A percentile compares a stretch with the other conserved stretches of the same genome.
These are phyloP conservation scores for Heterotis niloticus DNA, from an alignment of 2,113 vertebrate species.

Conservation along the genomic window DNA sequence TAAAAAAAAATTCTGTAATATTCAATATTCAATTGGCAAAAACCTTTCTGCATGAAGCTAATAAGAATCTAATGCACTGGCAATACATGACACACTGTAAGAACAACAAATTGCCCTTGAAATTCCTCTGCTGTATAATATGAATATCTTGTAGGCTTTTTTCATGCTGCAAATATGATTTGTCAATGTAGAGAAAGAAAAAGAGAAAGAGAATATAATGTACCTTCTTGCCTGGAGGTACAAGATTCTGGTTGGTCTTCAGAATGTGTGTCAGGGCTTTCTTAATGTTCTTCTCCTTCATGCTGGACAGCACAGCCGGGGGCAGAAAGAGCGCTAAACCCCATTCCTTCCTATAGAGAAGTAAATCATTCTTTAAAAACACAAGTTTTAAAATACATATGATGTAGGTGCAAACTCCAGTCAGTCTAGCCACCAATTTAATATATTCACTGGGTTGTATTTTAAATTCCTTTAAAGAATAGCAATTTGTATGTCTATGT, in stretches of 20 bases:
- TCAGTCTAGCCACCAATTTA: too few relatives aligned
- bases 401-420: too few relatives aligned
- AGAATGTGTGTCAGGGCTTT: conserved; percentile 97
- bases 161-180: conserved; percentile 1
- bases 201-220: neutral
- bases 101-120: neutral
- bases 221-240: conserved; percentile 97
- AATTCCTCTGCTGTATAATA: neutral
- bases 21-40: too few relatives aligned
- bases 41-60: neutral
- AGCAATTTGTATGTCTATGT: too few relatives aligned
- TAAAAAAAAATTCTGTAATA: too few relatives aligned
- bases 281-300: conserved; percentile 99
- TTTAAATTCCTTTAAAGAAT: too few relatives aligned
- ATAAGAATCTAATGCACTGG: neutral
- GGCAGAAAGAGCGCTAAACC: conserved; percentile 91
- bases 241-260: conserved; percentile 97
- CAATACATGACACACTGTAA: neutral
- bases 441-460: too few relatives aligned
- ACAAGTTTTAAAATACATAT: neutral
- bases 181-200: neutral
- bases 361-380: neutral
- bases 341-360: conserved; percentile 86
- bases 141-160: neutral
- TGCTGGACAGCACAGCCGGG: conserved; percentile 89